These are phyloP conservation scores for Rhipidura dahli DNA, from an alignment of 2,113 vertebrate species.

Conservation along the genomic window DNA sequence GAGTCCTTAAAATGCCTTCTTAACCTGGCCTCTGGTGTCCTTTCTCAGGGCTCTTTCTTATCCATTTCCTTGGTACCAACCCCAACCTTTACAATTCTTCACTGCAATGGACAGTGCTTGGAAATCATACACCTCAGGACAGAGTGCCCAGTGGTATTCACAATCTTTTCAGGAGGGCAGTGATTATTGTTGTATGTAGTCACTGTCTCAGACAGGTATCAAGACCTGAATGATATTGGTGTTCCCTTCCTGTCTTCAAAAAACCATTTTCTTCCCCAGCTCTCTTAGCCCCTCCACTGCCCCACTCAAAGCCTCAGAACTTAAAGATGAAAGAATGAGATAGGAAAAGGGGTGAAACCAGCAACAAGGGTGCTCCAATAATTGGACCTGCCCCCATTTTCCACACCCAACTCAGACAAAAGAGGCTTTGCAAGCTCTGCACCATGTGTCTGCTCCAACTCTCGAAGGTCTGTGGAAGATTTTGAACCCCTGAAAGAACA, in stretches of 20 bases:
- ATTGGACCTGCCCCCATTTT: background rate
- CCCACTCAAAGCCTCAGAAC: background rate
- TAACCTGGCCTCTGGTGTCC: background rate
- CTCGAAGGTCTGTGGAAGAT: background rate
- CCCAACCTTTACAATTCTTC: background rate
- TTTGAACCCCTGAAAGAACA: background rate
- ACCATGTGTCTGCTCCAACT: background rate
- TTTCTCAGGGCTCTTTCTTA: background rate
- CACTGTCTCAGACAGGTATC: background rate
- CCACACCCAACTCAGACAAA: background rate
- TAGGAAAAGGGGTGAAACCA: background rate
- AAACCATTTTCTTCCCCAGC: background rate
- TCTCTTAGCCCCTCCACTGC: background rate
- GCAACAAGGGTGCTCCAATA: background rate
- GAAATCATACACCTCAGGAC: background rate
- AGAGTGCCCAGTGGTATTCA: background rate
- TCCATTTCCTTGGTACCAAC: background rate
- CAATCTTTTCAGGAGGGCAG: background rate
- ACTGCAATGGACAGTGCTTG: background rate
- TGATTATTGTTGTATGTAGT: background rate
- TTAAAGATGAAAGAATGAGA: background rate
- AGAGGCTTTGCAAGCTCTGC: background rate
- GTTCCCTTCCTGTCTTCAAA: background rate
- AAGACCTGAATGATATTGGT: background rate
- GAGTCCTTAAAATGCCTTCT: background rate